Evolutionary conservation across 1,140 invertebrate species (phyloP), one percentile per base, ranked within the genome.

Genomic region (Ctenoplectra terminalis): DNA sequence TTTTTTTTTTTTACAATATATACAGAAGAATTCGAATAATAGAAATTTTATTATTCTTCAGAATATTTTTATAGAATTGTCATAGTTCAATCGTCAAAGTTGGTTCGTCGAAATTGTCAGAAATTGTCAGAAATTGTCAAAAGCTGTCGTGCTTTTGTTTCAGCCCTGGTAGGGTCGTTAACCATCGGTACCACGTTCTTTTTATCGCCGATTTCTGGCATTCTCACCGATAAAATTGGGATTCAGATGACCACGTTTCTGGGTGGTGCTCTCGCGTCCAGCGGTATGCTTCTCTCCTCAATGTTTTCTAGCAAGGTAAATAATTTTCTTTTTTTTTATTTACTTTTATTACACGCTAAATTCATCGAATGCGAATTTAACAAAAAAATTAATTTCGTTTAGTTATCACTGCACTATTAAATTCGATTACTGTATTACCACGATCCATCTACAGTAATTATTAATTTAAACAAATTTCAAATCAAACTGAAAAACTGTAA

Each of bases 141-240:
- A 73, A 52, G 13, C 3, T 11, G 17, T 63, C 23, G 46, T 79
- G 37, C 11, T 84, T 80, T 85, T 81, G 88, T 92, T 92, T 87
- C 95, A 99, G 98, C 98, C 80, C 94, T 98, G 84, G 97, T 98
- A 72, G 98, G 98, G 1, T 97, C 98, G 0, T 93, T 99, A 76
- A 95, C 97, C 15, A 98, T 98, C 90, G 98, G 98, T 43, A 96
- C 97, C 13, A 98, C 97, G 48, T 99, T 99, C 92, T 95, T 98
- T 78, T 94, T 98, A 75, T 99, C 98, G 6, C 97, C 97, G 13
- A 91, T 99, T 17, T 96, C 98, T n/a, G 98, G 98, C 69, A 96
- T 98, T 17, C 92, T 99, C 46, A 98, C 97, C 0, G 98, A 98
- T 90, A 95, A 96, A 71, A 95, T 98, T 85, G 98, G 98, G 17